These are phyloP conservation scores for Aspidoscelis tigris DNA, from an alignment of 2,113 vertebrate genomes.

Conservation along the genomic window DNA sequence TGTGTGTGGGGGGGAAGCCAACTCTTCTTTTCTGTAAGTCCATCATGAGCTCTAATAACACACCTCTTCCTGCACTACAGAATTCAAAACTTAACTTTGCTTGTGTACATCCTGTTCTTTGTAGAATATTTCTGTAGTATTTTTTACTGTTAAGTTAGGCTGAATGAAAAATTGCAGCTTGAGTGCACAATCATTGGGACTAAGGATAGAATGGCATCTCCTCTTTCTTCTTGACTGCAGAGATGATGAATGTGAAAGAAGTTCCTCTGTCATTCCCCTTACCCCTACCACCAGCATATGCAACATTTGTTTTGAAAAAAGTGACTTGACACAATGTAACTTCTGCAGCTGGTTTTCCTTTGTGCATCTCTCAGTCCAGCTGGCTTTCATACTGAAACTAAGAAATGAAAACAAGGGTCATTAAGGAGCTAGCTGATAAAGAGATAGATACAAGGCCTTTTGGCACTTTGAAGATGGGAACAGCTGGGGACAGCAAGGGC, in stretches of 20 bases:
- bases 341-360: no score
- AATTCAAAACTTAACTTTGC: background rate
- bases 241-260: background rate
- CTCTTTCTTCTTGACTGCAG: background rate
- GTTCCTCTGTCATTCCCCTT: background rate
- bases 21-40: background rate
- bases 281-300: background rate
- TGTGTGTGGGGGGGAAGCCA: no score
- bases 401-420: background rate
- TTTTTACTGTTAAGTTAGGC: background rate
- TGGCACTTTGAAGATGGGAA: no score
- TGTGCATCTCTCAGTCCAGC: background rate
- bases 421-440: no score
- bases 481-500: no score
- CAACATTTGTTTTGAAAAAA: background rate
- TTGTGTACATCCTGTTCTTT: background rate
- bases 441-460: no score
- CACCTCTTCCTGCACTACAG: background rate
- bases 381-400: background rate
- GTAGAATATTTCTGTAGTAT: background rate
- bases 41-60: background rate
- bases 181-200: background rate
- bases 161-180: background rate
- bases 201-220: background rate
- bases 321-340: no score